phyloP scores from a whole-genome alignment of 2,797 vertebrate species.

The Myotis myotis region DNA sequence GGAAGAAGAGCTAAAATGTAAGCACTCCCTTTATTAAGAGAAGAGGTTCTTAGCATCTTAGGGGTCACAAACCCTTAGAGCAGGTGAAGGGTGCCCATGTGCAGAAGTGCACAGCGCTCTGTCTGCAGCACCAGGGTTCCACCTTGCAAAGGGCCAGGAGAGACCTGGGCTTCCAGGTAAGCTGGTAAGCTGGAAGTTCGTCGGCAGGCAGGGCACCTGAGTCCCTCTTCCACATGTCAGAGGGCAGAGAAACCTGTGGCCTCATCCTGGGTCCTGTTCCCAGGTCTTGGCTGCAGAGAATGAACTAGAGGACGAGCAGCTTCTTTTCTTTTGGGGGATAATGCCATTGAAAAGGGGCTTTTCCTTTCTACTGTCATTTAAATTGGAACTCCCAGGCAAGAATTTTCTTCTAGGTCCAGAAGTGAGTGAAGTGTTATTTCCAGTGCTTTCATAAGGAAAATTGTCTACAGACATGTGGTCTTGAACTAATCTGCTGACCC shows the following conservation, averaged over 20 bases:
- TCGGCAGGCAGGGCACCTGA: neutral
- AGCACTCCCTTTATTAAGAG: neutral
- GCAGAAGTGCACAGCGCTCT: neutral
- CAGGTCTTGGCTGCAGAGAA: neutral
- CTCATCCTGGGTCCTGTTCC: neutral
- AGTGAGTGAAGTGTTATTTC: neutral
- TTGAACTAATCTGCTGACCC: neutral
- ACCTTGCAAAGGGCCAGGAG: neutral
- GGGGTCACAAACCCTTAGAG: neutral
- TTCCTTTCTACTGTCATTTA: neutral
- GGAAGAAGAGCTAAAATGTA: neutral
- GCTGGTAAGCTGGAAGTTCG: neutral
- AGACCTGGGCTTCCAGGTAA: neutral
- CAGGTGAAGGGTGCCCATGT: neutral
- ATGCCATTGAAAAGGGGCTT: neutral
- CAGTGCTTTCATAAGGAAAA: neutral
- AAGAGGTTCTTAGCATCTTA: conserved; percentile 16
- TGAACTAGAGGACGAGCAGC: neutral
- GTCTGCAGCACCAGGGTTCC: neutral
- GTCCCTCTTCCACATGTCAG: no score
- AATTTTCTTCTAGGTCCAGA: neutral
- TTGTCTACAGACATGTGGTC: neutral
- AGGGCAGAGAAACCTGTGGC: neutral
- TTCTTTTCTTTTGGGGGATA: neutral
- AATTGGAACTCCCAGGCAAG: neutral